Evolutionary conservation across 2,113 vertebrate species (phyloP).

Genomic region (Fukomys damarensis): DNA sequence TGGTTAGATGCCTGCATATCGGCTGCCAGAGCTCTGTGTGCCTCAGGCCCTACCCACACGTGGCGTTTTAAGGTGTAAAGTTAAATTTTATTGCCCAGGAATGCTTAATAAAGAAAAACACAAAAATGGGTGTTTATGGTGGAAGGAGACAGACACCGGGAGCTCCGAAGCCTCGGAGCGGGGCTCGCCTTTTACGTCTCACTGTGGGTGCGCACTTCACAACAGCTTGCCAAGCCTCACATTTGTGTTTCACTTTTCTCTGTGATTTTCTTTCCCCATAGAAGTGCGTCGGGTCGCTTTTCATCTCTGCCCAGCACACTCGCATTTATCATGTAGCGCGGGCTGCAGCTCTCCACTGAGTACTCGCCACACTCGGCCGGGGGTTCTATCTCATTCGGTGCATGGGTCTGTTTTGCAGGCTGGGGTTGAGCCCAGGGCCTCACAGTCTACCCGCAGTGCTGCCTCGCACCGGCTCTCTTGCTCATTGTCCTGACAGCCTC

Average conservation of each 20-base stretch:
- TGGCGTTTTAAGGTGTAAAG: background rate
- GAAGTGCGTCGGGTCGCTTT: background rate
- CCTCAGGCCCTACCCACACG: background rate
- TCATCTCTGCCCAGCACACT: background rate
- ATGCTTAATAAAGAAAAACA: background rate
- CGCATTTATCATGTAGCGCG: background rate
- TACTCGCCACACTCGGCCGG: background rate
- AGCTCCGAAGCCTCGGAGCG: too few species aligned
- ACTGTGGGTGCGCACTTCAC: background rate
- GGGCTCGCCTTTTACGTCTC: background rate
- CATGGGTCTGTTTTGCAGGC: background rate
- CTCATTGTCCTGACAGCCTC: too few species aligned
- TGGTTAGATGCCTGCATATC: fast-evolving
- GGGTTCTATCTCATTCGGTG: background rate
- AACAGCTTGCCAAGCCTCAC: background rate
- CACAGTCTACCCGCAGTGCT: too few species aligned
- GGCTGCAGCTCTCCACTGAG: background rate
- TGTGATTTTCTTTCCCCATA: background rate
- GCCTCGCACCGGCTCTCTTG: too few species aligned
- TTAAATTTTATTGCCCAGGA: background rate
- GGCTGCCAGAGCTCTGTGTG: background rate
- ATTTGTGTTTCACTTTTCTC: background rate
- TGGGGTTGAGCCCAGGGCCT: background rate
- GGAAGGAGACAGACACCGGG: background rate
- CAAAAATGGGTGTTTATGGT: background rate